Base-by-base conservation (phyloP, 2,888 invertebrate genomes). In the Dendrolimus pini region DNA sequence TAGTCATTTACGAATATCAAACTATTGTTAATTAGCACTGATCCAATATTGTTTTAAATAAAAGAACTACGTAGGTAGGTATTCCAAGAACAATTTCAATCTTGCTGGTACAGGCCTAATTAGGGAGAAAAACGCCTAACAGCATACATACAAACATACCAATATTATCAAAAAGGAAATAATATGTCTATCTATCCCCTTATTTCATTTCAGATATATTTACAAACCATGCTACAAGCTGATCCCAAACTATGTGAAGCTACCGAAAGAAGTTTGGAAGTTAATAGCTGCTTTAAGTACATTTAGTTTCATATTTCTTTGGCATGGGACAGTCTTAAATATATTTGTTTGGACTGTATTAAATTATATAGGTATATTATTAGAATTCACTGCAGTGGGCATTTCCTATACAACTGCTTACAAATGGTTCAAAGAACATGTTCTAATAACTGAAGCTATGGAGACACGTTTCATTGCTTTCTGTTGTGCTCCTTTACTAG, bases 321-420 rank as follows among this genome's bases (percentile, higher is more conserved):
- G 98, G 98, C 99, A 99, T 81, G 98, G 98, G 52, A 93, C 94
- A 55, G 93, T 94, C 61, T 86, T 88, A 63, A 94, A 94, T 69
- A 94, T 98, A 65, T 93, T 97, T 61, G 86, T 96, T 59, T 99
- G 98, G 98, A 93, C 96, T n/a, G 69, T 93, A 9, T 83, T 97
- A n/a, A 98, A 98, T 85, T 98, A 94, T 75, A 64, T 94, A 7
- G 97, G 96, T 47, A 91, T 98, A 55, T 85, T 93, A 10, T 75
- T 96, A 13, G 98, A 98, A 85, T 92, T 93, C 67, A 59, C 93
- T 12, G 93, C 92, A 1, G 93, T 89, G 74, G 68, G 76, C 30
- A 61, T 93, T 47, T 89, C 92, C 8, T 76, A 80, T 56, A 88
- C 85, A 54, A 72, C 80, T 52, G 69, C 67, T 41, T 94, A 93